Conservation (phyloP, 2,888 invertebrate species). For the Listrodromus nycthemerus region DNA sequence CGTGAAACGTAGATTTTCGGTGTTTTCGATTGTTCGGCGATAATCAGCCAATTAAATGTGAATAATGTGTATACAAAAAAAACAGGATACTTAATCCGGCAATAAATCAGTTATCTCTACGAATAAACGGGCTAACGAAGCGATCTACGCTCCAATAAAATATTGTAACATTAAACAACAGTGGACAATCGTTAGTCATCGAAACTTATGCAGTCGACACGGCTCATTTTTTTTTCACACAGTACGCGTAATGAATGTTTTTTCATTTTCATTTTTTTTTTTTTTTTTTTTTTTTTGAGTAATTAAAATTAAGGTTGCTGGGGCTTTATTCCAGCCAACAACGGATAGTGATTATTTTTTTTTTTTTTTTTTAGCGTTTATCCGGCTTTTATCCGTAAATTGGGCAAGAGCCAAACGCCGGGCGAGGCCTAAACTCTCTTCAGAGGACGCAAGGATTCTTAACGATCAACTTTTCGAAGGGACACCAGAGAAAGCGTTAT, state of each 20-base stretch:
- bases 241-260: slow-evolving; percentile 42
- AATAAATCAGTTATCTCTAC: slow-evolving; percentile 57
- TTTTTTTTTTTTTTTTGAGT: background rate
- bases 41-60: slow-evolving; percentile 32
- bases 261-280: slow-evolving; percentile 19
- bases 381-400: slow-evolving; percentile 72
- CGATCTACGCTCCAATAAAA: slow-evolving; percentile 64
- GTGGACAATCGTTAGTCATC: slow-evolving; percentile 42
- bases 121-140: slow-evolving; percentile 54
- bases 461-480: slow-evolving; percentile 11
- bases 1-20: slow-evolving; percentile 44
- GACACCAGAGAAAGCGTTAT: background rate
- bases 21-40: slow-evolving; percentile 23
- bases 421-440: slow-evolving; percentile 32
- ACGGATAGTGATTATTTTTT: slow-evolving; percentile 72
- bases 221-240: slow-evolving; percentile 49
- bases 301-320: slow-evolving; percentile 49
- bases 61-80: slow-evolving; percentile 43
- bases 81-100: slow-evolving; percentile 38
- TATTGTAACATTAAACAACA: slow-evolving; percentile 61
- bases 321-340: slow-evolving; percentile 69
- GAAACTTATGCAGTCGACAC: slow-evolving; percentile 49
- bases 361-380: slow-evolving; percentile 73
- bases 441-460: slow-evolving; percentile 33
- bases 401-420: slow-evolving; percentile 70